phyloP scores from a whole-genome alignment of 2,113 vertebrate species.

The Oenanthe oenanthe region DNA sequence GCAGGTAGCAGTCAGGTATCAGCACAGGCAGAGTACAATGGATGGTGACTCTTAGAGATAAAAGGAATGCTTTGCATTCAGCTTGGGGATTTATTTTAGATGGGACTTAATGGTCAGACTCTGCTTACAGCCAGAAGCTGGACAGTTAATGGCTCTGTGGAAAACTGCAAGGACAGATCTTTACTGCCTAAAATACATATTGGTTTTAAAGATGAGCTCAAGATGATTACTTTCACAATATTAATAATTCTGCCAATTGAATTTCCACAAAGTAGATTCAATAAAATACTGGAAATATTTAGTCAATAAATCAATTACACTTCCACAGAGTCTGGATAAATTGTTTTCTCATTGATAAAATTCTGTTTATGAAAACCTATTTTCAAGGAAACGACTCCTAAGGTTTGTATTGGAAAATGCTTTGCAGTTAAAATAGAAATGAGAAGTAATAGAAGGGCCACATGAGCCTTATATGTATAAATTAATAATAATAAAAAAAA shows the following conservation, averaged over 20 bases:
- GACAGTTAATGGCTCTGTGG: slow-evolving; percentile 4
- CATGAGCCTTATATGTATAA: not conserved
- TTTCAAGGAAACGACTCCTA: not conserved
- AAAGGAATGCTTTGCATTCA: not conserved
- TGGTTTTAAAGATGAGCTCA: slow-evolving; percentile 34
- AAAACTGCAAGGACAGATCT: not conserved
- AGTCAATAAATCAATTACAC: slow-evolving; percentile 35
- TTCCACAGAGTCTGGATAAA: not conserved
- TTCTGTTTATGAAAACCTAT: slow-evolving; percentile 23
- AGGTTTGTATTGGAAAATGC: slow-evolving; percentile 21
- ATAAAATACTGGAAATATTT: slow-evolving; percentile 37
- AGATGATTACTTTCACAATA: slow-evolving; percentile 34
- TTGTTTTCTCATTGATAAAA: slow-evolving; percentile 41
- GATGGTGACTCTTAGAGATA: not conserved
- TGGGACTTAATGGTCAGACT: slow-evolving; percentile 19
- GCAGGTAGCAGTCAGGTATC: not conserved
- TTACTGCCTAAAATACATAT: not conserved
- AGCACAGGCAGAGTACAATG: not conserved
- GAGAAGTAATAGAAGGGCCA: not conserved
- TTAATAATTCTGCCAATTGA: slow-evolving; percentile 46
- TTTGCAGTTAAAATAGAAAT: not conserved
- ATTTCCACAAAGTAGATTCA: slow-evolving; percentile 30
- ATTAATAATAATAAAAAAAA: not conserved
- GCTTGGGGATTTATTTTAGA: not conserved
- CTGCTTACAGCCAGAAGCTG: not conserved